Conservation (phyloP, 2,797 vertebrate genomes). For the Oryzias sinensis region DNA sequence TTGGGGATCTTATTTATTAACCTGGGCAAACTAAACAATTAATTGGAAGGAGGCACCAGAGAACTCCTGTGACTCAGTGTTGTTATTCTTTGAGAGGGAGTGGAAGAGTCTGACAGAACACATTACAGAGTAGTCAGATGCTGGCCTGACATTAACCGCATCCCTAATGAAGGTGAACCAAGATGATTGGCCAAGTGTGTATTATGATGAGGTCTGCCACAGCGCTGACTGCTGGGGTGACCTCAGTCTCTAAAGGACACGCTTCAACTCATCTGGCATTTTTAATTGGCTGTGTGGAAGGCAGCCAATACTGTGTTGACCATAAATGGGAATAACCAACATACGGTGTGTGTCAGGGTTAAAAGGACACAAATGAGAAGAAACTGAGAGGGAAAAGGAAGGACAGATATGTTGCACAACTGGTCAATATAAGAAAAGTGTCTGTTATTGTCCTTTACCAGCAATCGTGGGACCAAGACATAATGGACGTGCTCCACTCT, state of each 20-base stretch:
- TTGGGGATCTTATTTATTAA: constrained; percentile 31
- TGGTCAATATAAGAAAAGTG: neutral
- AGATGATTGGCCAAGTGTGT: constrained; percentile 56
- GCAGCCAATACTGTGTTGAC: constrained; percentile 57
- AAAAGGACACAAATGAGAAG: constrained; percentile 51
- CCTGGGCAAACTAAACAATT: constrained; percentile 29
- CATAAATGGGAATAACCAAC: constrained; percentile 39
- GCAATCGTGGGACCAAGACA: too few relatives aligned
- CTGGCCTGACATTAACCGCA: constrained; percentile 59
- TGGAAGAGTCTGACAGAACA: constrained; percentile 5
- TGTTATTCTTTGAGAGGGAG: constrained; percentile 14
- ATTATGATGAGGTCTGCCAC: constrained; percentile 67
- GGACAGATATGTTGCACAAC: neutral
- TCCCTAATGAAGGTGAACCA: constrained; percentile 75
- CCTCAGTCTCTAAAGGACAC: constrained; percentile 71
- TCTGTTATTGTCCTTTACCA: too few relatives aligned
- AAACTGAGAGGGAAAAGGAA: constrained; percentile 2
- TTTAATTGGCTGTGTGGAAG: constrained; percentile 66
- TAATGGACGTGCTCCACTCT: too few relatives aligned
- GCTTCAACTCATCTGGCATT: constrained; percentile 55
- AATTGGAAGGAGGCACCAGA: constrained; percentile 18
- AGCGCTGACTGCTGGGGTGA: constrained; percentile 61
- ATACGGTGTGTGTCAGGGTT: constrained; percentile 43
- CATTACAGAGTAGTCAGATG: constrained; percentile 36
- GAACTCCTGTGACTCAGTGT: constrained; percentile 10